Conservation (phyloP, 1,140 invertebrate genomes). For the Atta colombica region DNA sequence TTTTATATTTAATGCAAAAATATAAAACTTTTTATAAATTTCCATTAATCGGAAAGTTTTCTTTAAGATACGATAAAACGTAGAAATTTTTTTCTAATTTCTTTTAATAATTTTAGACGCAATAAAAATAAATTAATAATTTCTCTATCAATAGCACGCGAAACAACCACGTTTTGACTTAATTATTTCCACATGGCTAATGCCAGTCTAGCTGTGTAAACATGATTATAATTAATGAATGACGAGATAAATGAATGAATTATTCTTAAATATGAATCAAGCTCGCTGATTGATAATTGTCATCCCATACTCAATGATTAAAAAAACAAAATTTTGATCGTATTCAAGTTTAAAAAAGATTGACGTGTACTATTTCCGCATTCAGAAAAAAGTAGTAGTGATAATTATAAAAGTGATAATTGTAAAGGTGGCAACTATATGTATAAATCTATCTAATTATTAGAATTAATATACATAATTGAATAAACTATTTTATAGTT, state of each 20-base stretch:
- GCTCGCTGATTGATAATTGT: not conserved
- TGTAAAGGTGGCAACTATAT: too few relatives aligned
- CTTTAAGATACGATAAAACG: not conserved
- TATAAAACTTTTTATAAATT: not conserved
- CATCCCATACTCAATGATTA: not conserved
- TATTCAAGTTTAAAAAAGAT: not conserved
- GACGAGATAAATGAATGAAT: not conserved
- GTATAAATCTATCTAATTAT: too few relatives aligned
- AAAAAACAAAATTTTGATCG: not conserved
- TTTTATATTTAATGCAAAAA: not conserved
- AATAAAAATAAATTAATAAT: not conserved
- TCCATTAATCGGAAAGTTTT: not conserved
- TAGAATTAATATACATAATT: too few relatives aligned
- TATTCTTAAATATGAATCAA: not conserved
- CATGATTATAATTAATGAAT: constrained; percentile 2
- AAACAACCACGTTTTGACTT: not conserved
- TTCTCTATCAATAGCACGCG: not conserved
- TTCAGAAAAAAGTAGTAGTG: too few relatives aligned
- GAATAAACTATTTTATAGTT: too few relatives aligned
- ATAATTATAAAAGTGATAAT: too few relatives aligned
- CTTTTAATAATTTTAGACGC: not conserved
- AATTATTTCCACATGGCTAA: not conserved
- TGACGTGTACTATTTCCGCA: not conserved
- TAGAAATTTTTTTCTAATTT: not conserved
- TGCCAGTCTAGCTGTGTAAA: not conserved